phyloP scores from a whole-genome alignment of 2,797 vertebrate genomes.

The Caiman crocodilus region DNA sequence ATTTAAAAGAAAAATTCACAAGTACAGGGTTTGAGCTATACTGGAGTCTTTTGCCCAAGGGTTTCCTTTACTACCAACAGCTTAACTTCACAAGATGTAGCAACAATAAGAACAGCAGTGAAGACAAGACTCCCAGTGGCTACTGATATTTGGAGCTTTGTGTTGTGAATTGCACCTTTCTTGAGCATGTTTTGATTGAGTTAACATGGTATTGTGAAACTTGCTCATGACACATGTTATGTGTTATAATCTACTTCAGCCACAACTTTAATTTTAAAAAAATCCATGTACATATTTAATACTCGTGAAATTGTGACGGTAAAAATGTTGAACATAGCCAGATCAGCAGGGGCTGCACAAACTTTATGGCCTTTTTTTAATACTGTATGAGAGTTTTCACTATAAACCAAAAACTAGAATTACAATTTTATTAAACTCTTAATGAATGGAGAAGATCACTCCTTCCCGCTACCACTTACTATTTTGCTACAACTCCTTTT shows the following conservation, averaged over 20 bases:
- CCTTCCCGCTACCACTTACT: background rate
- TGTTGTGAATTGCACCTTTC: background rate
- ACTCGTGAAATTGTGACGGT: background rate
- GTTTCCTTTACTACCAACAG: too few species aligned
- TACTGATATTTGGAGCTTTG: background rate
- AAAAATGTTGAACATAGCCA: fast-evolving
- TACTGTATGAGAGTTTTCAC: background rate
- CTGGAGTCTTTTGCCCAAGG: too few species aligned
- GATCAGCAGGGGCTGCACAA: background rate
- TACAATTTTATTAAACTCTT: background rate
- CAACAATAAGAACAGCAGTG: background rate
- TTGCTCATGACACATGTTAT: background rate
- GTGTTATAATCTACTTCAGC: background rate
- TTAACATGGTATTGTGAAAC: background rate
- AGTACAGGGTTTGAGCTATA: too few species aligned
- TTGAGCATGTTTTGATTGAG: background rate
- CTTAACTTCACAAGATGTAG: background rate
- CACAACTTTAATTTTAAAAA: fast-evolving
- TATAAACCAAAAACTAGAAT: background rate
- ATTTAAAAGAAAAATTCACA: too few species aligned
- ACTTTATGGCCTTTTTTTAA: background rate
- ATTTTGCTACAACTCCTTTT: background rate
- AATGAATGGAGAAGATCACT: background rate
- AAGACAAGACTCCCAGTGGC: background rate
- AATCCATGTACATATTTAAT: background rate